phyloP scores from a whole-genome alignment of 2,797 vertebrate species.

The Xenopus petersii region DNA sequence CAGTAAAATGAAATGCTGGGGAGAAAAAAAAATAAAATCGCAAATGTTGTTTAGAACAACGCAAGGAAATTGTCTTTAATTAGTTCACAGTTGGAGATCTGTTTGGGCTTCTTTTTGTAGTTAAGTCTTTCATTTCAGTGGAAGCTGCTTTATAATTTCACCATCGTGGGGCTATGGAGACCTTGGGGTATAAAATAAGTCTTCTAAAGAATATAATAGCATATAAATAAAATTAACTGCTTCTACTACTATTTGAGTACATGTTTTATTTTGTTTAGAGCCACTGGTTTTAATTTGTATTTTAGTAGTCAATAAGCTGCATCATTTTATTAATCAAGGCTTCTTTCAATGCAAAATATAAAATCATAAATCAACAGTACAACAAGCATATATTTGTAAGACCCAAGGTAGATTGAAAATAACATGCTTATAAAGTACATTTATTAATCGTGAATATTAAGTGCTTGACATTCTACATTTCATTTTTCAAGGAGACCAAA shows the following conservation, averaged over 20 bases:
- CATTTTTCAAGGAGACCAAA: too few species aligned
- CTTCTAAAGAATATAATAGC: slow-evolving; percentile 2
- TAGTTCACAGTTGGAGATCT: slow-evolving; percentile 77
- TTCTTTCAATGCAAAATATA: too few species aligned
- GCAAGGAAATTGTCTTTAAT: slow-evolving; percentile 77
- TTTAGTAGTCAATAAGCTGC: not conserved
- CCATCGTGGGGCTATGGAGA: slow-evolving; percentile 3
- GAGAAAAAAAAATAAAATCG: slow-evolving; percentile 70
- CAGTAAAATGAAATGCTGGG: slow-evolving; percentile 62
- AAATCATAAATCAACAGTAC: too few species aligned
- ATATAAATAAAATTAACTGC: slow-evolving; percentile 4
- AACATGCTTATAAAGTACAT: too few species aligned
- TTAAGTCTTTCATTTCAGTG: slow-evolving; percentile 72
- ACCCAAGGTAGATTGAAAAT: too few species aligned
- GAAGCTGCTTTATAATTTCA: slow-evolving; percentile 69
- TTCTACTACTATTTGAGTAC: not conserved
- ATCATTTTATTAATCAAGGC: not conserved
- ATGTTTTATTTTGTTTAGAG: too few species aligned
- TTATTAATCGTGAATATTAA: too few species aligned
- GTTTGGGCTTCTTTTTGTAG: slow-evolving; percentile 73
- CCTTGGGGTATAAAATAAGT: slow-evolving; percentile 6
- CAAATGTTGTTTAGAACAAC: slow-evolving; percentile 72
- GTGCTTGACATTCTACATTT: too few species aligned
- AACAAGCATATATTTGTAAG: too few species aligned
- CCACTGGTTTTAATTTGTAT: too few species aligned